Percentiles rank a stretch among this genome's conserved stretches.
These are phyloP conservation scores for Thamnaconus septentrionalis DNA, from an alignment of 2,113 vertebrate species.

Conservation along the genomic window DNA sequence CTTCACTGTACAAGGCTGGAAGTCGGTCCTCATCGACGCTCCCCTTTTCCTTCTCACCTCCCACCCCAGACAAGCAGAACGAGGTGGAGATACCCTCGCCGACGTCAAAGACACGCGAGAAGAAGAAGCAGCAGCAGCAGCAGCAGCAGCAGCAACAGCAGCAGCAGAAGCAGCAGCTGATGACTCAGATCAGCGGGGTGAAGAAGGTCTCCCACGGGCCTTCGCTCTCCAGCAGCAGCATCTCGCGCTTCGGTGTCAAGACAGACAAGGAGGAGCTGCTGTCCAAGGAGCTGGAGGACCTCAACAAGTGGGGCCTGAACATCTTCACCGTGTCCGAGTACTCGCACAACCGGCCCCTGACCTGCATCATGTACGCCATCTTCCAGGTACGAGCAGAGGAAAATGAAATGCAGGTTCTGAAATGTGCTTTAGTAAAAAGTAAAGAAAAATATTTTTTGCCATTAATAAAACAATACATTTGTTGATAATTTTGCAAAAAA, in stretches of 20 bases:
- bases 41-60: neutral
- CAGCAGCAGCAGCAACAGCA: slow-evolving; percentile 86
- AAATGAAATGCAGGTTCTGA: neutral
- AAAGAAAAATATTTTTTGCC: no score
- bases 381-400: slow-evolving; percentile 83
- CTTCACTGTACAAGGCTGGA: no score
- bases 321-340: slow-evolving; percentile 96
- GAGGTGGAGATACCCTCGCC: slow-evolving; percentile 98
- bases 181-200: slow-evolving; percentile 98
- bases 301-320: slow-evolving; percentile 98
- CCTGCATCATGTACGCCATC: slow-evolving; percentile 98
- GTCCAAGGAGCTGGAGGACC: slow-evolving; percentile 95
- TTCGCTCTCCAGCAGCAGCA: slow-evolving; percentile 89
- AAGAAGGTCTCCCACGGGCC: slow-evolving; percentile 95
- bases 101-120: slow-evolving; percentile 92
- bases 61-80: slow-evolving; percentile 92
- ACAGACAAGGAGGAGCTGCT: slow-evolving; percentile 94
- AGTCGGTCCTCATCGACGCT: no score
- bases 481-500: no score
- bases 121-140: slow-evolving; percentile 93
- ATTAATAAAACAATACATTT: neutral
- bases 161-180: slow-evolving; percentile 88
- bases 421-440: neutral
- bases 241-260: slow-evolving; percentile 93
- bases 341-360: slow-evolving; percentile 90